Percentiles rank a stretch among this genome's conserved stretches.
Evolutionary conservation across 23 tunicate species (phyloP).

Genomic region (Ascidia mentula): DNA sequence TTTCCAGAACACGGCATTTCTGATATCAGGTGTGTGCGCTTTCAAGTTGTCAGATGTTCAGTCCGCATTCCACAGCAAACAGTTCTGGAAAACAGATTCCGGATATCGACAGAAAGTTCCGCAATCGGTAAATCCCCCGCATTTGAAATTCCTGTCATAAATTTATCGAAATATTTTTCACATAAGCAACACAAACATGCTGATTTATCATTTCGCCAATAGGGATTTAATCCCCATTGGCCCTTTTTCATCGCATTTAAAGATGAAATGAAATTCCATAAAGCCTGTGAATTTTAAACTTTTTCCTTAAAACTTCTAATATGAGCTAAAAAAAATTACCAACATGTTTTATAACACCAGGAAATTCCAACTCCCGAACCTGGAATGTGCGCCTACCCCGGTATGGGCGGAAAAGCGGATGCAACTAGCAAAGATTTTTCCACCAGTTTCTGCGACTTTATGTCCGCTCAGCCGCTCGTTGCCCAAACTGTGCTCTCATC

Average conservation of each 20-base stretch:
- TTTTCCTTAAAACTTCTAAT: too few relatives aligned
- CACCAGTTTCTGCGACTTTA: slow-evolving; percentile 13
- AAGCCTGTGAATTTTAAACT: too few relatives aligned
- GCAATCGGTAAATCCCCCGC: not conserved
- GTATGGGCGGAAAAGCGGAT: slow-evolving; percentile 3
- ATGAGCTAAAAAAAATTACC: too few relatives aligned
- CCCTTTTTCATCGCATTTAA: too few relatives aligned
- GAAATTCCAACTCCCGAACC: too few relatives aligned
- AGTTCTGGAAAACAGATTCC: slow-evolving; percentile 10
- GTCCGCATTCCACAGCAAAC: slow-evolving; percentile 8
- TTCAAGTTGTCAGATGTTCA: slow-evolving; percentile 25
- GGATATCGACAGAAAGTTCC: not conserved
- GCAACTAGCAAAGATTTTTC: slow-evolving; percentile 27
- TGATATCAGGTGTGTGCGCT: slow-evolving; percentile 23
- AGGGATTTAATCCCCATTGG: too few relatives aligned
- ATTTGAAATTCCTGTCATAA: too few relatives aligned
- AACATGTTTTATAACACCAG: too few relatives aligned
- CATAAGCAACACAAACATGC: too few relatives aligned
- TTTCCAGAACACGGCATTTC: slow-evolving; percentile 15
- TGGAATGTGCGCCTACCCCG: slow-evolving; percentile 38
- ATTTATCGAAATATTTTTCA: too few relatives aligned
- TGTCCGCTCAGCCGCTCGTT: slow-evolving; percentile 25
- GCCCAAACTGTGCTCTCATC: slow-evolving; percentile 10
- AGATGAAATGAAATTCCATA: too few relatives aligned
- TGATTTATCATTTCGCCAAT: too few relatives aligned